phyloP scores from a whole-genome alignment of 1,140 invertebrate genomes.

The Drosophila subobscura region DNA sequence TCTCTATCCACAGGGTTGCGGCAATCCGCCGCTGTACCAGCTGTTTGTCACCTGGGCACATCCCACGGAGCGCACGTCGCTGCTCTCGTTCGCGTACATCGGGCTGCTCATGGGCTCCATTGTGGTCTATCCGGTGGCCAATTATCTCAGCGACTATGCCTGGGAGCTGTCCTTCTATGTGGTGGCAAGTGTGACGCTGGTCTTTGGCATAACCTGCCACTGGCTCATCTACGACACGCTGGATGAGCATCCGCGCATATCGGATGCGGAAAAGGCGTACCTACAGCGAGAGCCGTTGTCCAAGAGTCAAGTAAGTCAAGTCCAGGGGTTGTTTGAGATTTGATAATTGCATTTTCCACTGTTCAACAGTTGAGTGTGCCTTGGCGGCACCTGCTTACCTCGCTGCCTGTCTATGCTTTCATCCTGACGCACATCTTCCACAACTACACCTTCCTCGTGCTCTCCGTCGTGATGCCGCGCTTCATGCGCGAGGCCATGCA shows the following conservation, averaged over 20 bases:
- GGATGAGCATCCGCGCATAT: constrained; percentile 68
- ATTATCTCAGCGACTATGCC: constrained; percentile 57
- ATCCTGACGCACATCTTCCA: constrained; percentile 74
- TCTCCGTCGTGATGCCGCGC: constrained; percentile 57
- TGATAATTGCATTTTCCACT: background rate
- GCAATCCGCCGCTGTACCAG: constrained; percentile 71
- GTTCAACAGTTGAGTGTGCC: constrained; percentile 43
- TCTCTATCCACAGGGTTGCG: constrained; percentile 55
- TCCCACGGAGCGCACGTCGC: constrained; percentile 69
- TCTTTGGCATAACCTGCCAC: constrained; percentile 57
- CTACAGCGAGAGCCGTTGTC: constrained; percentile 23
- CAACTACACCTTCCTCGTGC: constrained; percentile 61
- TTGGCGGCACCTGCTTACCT: constrained; percentile 60
- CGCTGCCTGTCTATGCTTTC: constrained; percentile 59
- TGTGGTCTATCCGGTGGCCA: constrained; percentile 63
- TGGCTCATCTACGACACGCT: constrained; percentile 70
- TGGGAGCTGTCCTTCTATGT: constrained; percentile 72
- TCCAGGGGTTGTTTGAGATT: background rate
- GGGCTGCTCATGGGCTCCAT: constrained; percentile 65
- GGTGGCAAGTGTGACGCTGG: constrained; percentile 42
- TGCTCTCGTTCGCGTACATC: constrained; percentile 72
- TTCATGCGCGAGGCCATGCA: constrained; percentile 74
- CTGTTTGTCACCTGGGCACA: constrained; percentile 75
- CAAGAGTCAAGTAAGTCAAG: constrained; percentile 22
- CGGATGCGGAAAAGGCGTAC: constrained; percentile 51